Evolutionary conservation across 1,140 invertebrate species (phyloP).

Genomic region (Pseudomyrmex dendroicus): DNA sequence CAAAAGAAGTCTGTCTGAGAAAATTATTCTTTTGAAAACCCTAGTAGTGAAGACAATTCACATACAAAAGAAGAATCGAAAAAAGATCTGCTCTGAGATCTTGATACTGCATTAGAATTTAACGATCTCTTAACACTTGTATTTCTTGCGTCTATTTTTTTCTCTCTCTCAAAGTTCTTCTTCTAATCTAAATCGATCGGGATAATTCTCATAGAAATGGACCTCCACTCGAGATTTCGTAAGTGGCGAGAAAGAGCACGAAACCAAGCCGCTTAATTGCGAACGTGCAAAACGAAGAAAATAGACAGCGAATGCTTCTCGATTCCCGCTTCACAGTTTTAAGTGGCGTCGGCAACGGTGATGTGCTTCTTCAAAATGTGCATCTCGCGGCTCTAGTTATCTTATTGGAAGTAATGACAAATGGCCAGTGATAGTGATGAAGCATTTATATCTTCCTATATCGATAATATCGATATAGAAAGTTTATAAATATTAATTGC

Average conservation of each 20-base stretch:
- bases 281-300: conserved; percentile 44
- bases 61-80: too few species aligned
- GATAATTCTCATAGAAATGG: conserved; percentile 30
- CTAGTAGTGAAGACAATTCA: too few species aligned
- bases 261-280: conserved; percentile 24
- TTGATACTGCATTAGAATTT: too few species aligned
- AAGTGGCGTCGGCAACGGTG: conserved; percentile 24
- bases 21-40: too few species aligned
- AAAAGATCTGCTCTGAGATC: too few species aligned
- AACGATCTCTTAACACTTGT: neutral
- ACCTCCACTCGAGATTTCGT: conserved; percentile 37
- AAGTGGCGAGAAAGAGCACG: conserved; percentile 27
- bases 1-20: too few species aligned
- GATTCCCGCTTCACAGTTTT: conserved; percentile 42
- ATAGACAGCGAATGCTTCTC: conserved; percentile 32
- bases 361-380: neutral
- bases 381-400: conserved; percentile 30
- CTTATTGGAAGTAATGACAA: conserved; percentile 11
- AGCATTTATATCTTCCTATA: neutral
- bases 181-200: conserved; percentile 33
- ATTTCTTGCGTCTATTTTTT: conserved; percentile 5
- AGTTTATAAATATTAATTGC: too few species aligned
- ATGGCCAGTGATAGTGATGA: neutral
- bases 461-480: conserved; percentile 2
- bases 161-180: neutral